These are phyloP conservation scores for Stramonita haemastoma DNA, from an alignment of 2,888 invertebrate species.

Conservation along the genomic window DNA sequence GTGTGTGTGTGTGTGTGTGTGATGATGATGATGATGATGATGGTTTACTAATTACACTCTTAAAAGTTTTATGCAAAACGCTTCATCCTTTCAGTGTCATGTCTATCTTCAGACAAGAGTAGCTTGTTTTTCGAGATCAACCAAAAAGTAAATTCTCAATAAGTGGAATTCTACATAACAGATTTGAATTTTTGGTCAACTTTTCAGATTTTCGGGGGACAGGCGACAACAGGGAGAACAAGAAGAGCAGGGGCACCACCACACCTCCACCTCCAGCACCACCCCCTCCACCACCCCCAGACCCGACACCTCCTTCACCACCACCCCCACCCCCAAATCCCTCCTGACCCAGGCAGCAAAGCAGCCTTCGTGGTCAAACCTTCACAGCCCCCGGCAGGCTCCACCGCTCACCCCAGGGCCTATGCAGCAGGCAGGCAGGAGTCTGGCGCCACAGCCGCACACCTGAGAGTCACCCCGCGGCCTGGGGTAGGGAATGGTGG, in stretches of 20 bases:
- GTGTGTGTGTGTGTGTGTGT: not conserved
- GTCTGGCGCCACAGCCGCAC: not conserved
- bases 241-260: not conserved
- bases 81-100: too few species aligned
- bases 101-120: too few species aligned
- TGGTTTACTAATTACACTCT: too few species aligned
- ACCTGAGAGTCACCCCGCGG: not conserved
- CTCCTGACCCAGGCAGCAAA: not conserved
- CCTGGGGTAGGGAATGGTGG: not conserved
- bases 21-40: too few species aligned
- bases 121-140: too few species aligned
- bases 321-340: slow-evolving; percentile 2
- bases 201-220: not conserved
- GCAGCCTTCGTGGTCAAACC: not conserved
- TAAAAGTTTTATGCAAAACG: too few species aligned
- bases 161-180: too few species aligned
- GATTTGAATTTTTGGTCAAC: too few species aligned
- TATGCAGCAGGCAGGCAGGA: not conserved
- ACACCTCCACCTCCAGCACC: not conserved
- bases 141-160: too few species aligned
- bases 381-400: not conserved
- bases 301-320: not conserved
- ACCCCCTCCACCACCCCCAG: not conserved
- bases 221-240: not conserved
- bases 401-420: not conserved